Conservation (phyloP, 2,888 invertebrate species). For the Campaea margaritaria region DNA sequence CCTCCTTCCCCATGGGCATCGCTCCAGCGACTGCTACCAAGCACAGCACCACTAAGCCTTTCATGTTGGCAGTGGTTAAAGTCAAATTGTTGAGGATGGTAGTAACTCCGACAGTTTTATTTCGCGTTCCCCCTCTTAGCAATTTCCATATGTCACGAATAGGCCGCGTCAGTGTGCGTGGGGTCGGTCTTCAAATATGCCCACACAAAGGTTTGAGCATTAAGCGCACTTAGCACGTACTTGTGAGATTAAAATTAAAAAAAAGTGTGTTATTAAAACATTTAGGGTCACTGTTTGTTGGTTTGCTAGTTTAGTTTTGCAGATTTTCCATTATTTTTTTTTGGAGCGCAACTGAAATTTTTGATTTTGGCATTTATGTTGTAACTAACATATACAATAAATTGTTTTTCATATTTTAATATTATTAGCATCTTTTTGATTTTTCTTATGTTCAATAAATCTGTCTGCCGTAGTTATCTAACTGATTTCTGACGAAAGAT, state of each 20-base stretch:
- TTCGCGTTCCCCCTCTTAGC: slow-evolving; percentile 69
- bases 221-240: slow-evolving; percentile 66
- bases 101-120: slow-evolving; percentile 75
- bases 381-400: no score
- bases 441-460: no score
- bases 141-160: slow-evolving; percentile 74
- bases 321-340: slow-evolving; percentile 38
- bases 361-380: no score
- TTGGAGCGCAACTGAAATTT: no score
- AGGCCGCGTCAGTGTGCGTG: slow-evolving; percentile 40
- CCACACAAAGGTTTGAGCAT: slow-evolving; percentile 46
- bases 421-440: no score
- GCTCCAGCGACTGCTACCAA: slow-evolving; percentile 66
- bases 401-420: no score
- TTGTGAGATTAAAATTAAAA: slow-evolving; percentile 55
- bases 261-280: slow-evolving; percentile 54
- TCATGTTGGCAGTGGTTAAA: slow-evolving; percentile 70
- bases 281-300: slow-evolving; percentile 45
- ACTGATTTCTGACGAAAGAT: background rate
- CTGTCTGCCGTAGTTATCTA: background rate
- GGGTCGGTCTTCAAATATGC: slow-evolving; percentile 50
- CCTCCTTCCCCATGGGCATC: slow-evolving; percentile 73
- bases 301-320: slow-evolving; percentile 30
- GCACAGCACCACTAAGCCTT: slow-evolving; percentile 68
- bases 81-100: slow-evolving; percentile 75